A percentile compares a stretch with the other conserved stretches of the same genome.
These are phyloP conservation scores for Argyresthia albistria DNA, from an alignment of 2,888 invertebrate species.

Conservation along the genomic window DNA sequence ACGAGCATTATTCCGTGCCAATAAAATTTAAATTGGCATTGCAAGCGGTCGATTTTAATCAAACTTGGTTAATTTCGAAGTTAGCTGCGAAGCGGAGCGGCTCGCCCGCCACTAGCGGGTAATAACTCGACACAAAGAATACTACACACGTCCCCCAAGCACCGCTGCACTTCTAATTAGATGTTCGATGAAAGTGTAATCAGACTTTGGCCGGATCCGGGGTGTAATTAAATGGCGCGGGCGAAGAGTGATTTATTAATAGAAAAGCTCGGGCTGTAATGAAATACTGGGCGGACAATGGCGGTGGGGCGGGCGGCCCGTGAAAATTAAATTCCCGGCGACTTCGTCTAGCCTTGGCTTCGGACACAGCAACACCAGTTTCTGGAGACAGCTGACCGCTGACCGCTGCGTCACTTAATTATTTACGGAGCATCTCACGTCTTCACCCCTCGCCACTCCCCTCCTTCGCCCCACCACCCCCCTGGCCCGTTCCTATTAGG, in stretches of 20 bases:
- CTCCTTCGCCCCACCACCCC: conserved; percentile 15
- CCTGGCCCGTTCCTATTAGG: conserved; percentile 34
- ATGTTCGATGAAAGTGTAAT: conserved; percentile 73
- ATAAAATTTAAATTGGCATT: conserved; percentile 17
- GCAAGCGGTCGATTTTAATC: conserved; percentile 56
- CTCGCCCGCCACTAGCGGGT: conserved; percentile 21
- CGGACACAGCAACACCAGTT: conserved; percentile 26
- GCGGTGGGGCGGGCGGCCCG: conserved; percentile 55
- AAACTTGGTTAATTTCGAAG: conserved; percentile 60
- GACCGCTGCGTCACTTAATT: conserved; percentile 41
- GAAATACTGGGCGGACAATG: conserved; percentile 72
- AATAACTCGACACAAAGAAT: conserved; percentile 61
- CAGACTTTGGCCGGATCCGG: conserved; percentile 66
- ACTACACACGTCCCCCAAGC: conserved; percentile 48
- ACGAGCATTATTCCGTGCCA: background rate
- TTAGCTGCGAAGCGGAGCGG: conserved; percentile 37
- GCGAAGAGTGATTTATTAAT: conserved; percentile 73
- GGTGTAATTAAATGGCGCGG: conserved; percentile 68
- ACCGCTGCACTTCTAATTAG: conserved; percentile 68
- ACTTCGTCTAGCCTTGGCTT: conserved; percentile 16
- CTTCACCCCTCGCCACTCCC: no score
- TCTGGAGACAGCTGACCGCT: conserved; percentile 20
- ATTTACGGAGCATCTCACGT: conserved; percentile 31
- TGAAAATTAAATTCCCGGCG: conserved; percentile 69
- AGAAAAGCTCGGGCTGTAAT: conserved; percentile 71